phyloP scores from a whole-genome alignment of 2,113 vertebrate species.

The Chascanopsetta lugubris region DNA sequence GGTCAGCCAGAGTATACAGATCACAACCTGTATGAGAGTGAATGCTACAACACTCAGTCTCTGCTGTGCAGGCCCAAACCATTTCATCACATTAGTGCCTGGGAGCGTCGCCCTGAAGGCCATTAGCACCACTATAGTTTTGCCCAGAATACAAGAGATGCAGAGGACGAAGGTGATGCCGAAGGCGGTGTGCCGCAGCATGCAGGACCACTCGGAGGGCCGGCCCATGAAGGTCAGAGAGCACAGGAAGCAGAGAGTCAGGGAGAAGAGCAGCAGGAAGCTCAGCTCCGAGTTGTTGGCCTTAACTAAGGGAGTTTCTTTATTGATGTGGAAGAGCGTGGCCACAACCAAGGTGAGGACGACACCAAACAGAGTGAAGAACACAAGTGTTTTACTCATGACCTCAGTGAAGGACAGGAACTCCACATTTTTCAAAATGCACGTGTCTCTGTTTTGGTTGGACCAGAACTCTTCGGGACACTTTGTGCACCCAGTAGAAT shows the following conservation, averaged over 20 bases:
- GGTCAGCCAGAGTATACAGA: slow-evolving; percentile 74
- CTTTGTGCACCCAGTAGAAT: slow-evolving; percentile 78
- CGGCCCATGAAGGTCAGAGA: slow-evolving; percentile 77
- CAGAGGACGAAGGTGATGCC: slow-evolving; percentile 79
- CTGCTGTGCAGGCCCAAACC: slow-evolving; percentile 75
- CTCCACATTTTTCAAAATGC: slow-evolving; percentile 71
- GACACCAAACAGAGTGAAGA: slow-evolving; percentile 73
- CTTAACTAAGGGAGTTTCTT: slow-evolving; percentile 72
- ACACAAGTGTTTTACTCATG: slow-evolving; percentile 72
- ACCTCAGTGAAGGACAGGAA: slow-evolving; percentile 73
- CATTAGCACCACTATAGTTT: slow-evolving; percentile 78
- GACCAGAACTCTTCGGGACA: slow-evolving; percentile 79
- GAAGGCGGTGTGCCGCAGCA: slow-evolving; percentile 76
- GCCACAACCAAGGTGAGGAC: slow-evolving; percentile 60
- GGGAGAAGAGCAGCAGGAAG: slow-evolving; percentile 78
- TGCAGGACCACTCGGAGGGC: slow-evolving; percentile 78
- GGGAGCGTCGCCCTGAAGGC: slow-evolving; percentile 75
- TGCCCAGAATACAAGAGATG: slow-evolving; percentile 75
- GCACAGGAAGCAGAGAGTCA: slow-evolving; percentile 77
- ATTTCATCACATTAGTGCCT: slow-evolving; percentile 71
- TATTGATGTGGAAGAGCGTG: slow-evolving; percentile 66
- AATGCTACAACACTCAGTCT: slow-evolving; percentile 70
- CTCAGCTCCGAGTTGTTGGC: slow-evolving; percentile 81
- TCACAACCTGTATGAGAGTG: slow-evolving; percentile 68
- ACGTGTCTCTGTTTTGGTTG: slow-evolving; percentile 71